These are phyloP conservation scores for Rutpela maculata DNA, from an alignment of 2,888 invertebrate species.

Conservation along the genomic window DNA sequence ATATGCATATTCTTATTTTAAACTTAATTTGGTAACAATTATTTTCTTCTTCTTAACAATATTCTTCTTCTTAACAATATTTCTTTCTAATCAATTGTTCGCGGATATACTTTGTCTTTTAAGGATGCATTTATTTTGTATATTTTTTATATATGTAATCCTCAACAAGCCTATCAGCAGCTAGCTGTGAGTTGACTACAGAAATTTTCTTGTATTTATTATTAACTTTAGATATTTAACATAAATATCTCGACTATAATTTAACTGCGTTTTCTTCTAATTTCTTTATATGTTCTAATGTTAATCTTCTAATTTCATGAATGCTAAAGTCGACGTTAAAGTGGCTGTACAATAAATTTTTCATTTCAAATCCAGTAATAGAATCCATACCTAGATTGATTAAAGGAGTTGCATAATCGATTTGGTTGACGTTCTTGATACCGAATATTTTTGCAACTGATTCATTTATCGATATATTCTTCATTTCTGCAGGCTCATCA, in stretches of 20 bases:
- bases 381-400: conserved; percentile 58
- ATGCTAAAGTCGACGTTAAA: conserved; percentile 48
- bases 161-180: too few relatives aligned
- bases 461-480: neutral
- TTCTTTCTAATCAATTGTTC: too few relatives aligned
- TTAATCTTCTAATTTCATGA: conserved; percentile 53
- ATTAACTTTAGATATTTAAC: too few relatives aligned
- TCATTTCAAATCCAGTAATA: conserved; percentile 57
- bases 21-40: too few relatives aligned
- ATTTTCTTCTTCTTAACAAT: too few relatives aligned
- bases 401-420: conserved; percentile 47
- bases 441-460: conserved; percentile 38
- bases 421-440: conserved; percentile 76
- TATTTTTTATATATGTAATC: too few relatives aligned
- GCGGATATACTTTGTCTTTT: too few relatives aligned
- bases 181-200: too few relatives aligned
- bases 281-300: conserved; percentile 44
- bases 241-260: neutral
- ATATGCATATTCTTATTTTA: too few relatives aligned
- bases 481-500: neutral
- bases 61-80: too few relatives aligned
- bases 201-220: too few relatives aligned
- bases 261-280: conserved; percentile 21
- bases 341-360: conserved; percentile 54
- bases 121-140: too few relatives aligned